phyloP scores from a whole-genome alignment of 2,113 vertebrate species.

The Neofelis nebulosa region DNA sequence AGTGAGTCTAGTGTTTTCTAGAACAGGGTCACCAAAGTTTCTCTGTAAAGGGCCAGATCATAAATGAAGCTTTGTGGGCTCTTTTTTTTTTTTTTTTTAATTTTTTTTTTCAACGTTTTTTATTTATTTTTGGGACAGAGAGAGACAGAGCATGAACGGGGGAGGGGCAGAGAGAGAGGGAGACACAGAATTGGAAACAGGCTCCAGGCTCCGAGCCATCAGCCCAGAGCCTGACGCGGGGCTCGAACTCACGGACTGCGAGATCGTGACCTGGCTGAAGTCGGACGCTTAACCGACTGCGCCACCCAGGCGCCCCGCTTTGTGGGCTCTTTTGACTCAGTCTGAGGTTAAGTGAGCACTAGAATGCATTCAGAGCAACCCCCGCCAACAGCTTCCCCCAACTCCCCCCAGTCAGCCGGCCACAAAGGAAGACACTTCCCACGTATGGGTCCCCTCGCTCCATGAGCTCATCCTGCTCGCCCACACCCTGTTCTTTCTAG shows the following conservation, averaged over 20 bases:
- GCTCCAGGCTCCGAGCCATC: no score
- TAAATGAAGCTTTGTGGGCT: not conserved
- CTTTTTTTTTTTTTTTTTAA: no score
- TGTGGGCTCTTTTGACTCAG: not conserved
- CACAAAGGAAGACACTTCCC: not conserved
- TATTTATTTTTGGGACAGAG: no score
- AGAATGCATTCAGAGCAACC: not conserved
- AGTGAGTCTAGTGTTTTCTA: not conserved
- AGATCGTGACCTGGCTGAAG: no score
- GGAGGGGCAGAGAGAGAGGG: no score
- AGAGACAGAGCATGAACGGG: no score
- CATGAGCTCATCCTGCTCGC: not conserved
- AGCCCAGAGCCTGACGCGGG: no score
- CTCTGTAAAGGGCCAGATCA: not conserved
- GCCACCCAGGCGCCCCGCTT: no score
- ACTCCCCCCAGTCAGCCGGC: not conserved
- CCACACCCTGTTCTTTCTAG: not conserved
- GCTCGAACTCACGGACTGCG: no score
- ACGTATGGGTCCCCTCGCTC: not conserved
- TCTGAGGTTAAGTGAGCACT: not conserved
- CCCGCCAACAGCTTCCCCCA: not conserved
- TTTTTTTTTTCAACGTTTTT: no score
- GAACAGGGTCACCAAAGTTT: not conserved
- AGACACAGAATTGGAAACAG: no score
- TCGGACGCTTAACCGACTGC: no score